These are phyloP conservation scores for Myiozetetes cayanensis DNA, from an alignment of 2,113 vertebrate genomes.

Conservation along the genomic window DNA sequence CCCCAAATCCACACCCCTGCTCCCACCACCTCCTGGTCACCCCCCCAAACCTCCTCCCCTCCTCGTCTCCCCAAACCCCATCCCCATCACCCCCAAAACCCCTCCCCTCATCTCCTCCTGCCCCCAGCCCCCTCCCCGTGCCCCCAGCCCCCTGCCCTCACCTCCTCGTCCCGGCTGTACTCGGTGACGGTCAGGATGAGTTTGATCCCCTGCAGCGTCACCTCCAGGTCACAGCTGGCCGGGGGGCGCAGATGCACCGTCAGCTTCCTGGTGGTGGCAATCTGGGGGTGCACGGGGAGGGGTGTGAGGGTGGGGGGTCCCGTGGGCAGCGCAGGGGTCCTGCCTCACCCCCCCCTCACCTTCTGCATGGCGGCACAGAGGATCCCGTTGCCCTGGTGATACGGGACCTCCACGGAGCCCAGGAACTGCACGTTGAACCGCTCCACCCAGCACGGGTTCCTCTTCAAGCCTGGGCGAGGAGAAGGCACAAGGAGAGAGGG, in stretches of 20 bases:
- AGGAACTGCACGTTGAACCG: conserved; percentile 92
- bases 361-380: conserved; percentile 97
- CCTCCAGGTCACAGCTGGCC: conserved; percentile 91
- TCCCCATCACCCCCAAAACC: too few relatives aligned
- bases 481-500: rapidly evolving
- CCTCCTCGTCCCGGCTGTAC: conserved; percentile 73
- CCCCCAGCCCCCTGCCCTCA: too few relatives aligned
- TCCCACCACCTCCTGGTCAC: too few relatives aligned
- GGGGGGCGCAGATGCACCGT: conserved; percentile 94
- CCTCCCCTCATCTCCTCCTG: too few relatives aligned
- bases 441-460: conserved; percentile 91
- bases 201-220: conserved; percentile 92
- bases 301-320: neutral
- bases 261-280: conserved; percentile 88
- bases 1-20: too few relatives aligned
- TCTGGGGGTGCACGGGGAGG: conserved; percentile 68
- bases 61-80: too few relatives aligned
- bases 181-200: conserved; percentile 87
- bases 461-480: conserved; percentile 79
- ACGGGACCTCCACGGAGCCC: conserved; percentile 94
- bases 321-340: too few relatives aligned
- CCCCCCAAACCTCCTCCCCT: too few relatives aligned
- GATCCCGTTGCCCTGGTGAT: conserved; percentile 95
- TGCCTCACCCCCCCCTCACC: conserved; percentile 56
- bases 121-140: too few relatives aligned